phyloP scores from a whole-genome alignment of 2,888 invertebrate species.

The Habrosyne pyritoides region DNA sequence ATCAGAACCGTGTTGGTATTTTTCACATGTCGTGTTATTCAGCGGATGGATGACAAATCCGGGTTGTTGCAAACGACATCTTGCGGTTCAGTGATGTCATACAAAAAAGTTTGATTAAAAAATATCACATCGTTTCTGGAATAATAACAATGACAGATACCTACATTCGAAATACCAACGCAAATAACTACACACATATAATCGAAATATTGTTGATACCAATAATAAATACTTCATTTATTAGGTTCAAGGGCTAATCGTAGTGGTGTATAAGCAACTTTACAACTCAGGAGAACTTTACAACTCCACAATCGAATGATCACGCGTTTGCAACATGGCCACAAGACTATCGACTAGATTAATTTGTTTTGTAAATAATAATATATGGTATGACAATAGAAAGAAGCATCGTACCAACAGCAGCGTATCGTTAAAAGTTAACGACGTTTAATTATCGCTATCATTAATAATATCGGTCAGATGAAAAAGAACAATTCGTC shows the following conservation, averaged over 20 bases:
- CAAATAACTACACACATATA: too few species aligned
- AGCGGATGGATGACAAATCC: slow-evolving; percentile 21
- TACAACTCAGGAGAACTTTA: too few species aligned
- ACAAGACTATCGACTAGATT: neutral
- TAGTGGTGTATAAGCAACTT: too few species aligned
- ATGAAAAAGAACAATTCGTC: slow-evolving; percentile 76
- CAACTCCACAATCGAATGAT: neutral
- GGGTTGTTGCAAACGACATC: slow-evolving; percentile 33
- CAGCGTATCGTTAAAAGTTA: slow-evolving; percentile 8
- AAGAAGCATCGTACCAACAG: neutral
- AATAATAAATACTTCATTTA: too few species aligned
- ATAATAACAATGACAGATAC: neutral
- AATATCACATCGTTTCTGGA: neutral
- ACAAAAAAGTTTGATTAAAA: neutral
- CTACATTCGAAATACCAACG: too few species aligned
- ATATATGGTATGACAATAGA: neutral
- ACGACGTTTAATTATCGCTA: slow-evolving; percentile 42
- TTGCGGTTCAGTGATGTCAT: slow-evolving; percentile 31
- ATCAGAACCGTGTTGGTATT: neutral
- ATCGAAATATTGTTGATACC: too few species aligned
- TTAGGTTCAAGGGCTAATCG: too few species aligned
- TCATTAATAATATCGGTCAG: slow-evolving; percentile 67
- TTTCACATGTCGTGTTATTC: slow-evolving; percentile 4
- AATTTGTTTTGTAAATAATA: neutral
- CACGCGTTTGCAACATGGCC: too few species aligned